Conservation (phyloP, 2,113 vertebrate genomes). For the Ondatra zibethicus region DNA sequence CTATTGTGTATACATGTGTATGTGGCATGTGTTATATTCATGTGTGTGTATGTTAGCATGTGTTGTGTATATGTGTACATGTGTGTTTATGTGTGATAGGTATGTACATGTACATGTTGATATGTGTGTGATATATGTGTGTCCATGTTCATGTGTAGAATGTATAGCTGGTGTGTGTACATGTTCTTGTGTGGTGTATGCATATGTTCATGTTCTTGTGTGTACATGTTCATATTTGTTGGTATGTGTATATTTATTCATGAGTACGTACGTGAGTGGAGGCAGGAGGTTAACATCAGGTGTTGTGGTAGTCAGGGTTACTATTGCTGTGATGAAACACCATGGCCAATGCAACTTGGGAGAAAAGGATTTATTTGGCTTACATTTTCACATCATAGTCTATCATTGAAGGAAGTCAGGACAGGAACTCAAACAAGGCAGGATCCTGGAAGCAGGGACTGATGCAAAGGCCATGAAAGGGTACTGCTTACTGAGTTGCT, state of each 20-base stretch:
- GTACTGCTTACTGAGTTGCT: not conserved
- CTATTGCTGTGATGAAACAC: not conserved
- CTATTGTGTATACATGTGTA: not conserved
- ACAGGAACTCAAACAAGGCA: not conserved
- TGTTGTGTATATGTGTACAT: not conserved
- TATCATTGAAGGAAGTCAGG: not conserved
- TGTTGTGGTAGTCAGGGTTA: not conserved
- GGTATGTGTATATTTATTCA: not conserved
- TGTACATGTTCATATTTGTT: not conserved
- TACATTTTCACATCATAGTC: not conserved
- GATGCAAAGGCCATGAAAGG: not conserved
- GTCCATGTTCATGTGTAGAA: not conserved
- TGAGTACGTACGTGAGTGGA: not conserved
- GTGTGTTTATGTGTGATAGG: not conserved
- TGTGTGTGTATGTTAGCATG: not conserved
- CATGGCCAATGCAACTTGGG: not conserved
- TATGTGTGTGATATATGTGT: not conserved
- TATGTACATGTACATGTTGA: not conserved
- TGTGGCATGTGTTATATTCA: too few relatives aligned
- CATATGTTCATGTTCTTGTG: not conserved
- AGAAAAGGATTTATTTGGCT: not conserved
- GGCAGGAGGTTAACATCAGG: not conserved
- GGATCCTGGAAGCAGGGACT: not conserved
- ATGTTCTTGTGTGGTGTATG: not conserved
- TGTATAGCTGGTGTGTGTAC: not conserved